Percentiles rank a stretch among this genome's conserved stretches.
Conservation (phyloP, 2,113 vertebrate genomes). For the Nipponia nippon region DNA sequence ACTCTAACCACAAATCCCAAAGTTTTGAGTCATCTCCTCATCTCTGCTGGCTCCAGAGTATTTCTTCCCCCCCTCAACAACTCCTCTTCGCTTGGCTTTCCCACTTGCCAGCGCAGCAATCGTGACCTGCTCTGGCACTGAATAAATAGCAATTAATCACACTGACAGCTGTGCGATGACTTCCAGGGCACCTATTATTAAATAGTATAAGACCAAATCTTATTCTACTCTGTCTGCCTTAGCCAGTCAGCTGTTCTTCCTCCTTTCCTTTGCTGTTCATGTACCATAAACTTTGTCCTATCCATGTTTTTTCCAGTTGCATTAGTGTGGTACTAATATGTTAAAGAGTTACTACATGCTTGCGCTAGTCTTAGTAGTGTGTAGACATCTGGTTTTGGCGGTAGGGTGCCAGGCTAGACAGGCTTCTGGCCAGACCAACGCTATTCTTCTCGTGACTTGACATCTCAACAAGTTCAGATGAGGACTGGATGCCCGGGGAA, state of each 20-base stretch:
- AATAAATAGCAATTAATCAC: neutral
- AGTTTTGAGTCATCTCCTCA: slow-evolving; percentile 19
- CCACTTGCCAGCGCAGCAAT: neutral
- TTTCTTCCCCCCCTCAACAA: neutral
- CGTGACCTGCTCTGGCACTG: neutral
- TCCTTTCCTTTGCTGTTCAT: neutral
- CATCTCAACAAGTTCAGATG: neutral
- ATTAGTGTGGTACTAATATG: neutral
- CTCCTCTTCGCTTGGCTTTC: neutral
- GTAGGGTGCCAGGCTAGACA: neutral
- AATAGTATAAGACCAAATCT: neutral
- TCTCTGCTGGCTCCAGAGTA: neutral
- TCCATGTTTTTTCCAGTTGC: neutral
- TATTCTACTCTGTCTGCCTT: neutral
- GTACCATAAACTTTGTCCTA: neutral
- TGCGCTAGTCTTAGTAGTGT: neutral
- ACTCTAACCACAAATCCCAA: slow-evolving; percentile 6
- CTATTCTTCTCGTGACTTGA: neutral
- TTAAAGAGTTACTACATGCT: neutral
- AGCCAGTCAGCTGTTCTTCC: neutral
- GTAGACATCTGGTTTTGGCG: neutral
- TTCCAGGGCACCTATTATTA: neutral
- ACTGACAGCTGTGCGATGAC: neutral
- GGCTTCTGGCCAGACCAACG: neutral
- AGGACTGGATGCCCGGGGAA: neutral